phyloP scores from a whole-genome alignment of 2,113 vertebrate species.

The Clarias gariepinus region DNA sequence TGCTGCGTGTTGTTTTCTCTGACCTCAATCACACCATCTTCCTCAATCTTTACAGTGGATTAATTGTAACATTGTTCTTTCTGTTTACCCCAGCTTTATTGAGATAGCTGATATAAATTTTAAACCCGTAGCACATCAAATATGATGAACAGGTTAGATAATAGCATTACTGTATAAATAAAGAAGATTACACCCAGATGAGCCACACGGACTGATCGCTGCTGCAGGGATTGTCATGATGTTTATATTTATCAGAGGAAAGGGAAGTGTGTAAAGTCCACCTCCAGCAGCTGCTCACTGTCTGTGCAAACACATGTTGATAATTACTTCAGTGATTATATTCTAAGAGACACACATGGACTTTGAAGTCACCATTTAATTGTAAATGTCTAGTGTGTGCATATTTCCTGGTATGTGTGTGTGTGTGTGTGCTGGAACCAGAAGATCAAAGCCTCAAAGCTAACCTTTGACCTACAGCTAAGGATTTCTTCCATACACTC shows the following conservation, averaged over 20 bases:
- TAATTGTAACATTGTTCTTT: background rate
- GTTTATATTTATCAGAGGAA: background rate
- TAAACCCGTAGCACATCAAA: background rate
- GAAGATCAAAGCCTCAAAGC: conserved; percentile 29
- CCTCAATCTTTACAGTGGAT: no score
- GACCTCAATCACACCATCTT: background rate
- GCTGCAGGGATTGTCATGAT: no score
- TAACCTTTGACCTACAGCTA: conserved; percentile 23
- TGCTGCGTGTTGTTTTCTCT: background rate
- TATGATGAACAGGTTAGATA: background rate
- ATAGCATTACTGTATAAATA: background rate
- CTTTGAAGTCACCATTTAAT: background rate
- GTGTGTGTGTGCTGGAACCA: background rate
- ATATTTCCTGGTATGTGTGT: conserved; percentile 15
- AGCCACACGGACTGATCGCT: background rate
- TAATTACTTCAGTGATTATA: background rate
- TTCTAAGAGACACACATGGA: background rate
- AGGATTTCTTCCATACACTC: background rate
- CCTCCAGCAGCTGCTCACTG: conserved; percentile 41
- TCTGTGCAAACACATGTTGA: conserved; percentile 14
- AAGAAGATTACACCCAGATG: background rate
- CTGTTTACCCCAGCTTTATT: background rate
- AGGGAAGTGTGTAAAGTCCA: background rate
- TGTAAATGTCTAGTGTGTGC: background rate
- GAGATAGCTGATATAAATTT: no score